These are phyloP conservation scores for Cabera pusaria DNA, from an alignment of 2,888 invertebrate genomes.

Conservation along the genomic window DNA sequence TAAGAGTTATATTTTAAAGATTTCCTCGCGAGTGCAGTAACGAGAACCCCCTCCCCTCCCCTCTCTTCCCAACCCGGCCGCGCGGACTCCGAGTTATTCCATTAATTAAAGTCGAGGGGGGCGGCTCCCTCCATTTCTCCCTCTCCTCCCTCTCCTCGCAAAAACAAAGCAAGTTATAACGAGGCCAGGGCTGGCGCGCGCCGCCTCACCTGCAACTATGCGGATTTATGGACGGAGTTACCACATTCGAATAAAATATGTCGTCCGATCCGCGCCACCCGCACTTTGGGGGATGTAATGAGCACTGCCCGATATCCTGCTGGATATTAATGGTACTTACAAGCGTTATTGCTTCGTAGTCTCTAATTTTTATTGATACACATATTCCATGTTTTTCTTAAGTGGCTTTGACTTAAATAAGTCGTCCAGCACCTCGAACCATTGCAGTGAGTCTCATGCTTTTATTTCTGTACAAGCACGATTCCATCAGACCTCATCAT, in stretches of 20 bases:
- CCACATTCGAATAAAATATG: conserved; percentile 22
- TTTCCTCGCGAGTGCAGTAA: conserved; percentile 41
- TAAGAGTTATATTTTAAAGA: conserved; percentile 55
- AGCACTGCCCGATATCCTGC: conserved; percentile 7
- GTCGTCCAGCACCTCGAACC: no score
- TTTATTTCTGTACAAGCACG: no score
- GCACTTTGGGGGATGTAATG: conserved; percentile 5
- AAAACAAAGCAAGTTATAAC: conserved; percentile 72
- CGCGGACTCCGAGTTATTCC: conserved; percentile 66
- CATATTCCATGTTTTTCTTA: no score
- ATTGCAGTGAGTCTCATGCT: no score
- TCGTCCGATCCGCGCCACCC: conserved; percentile 4
- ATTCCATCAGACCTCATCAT: no score
- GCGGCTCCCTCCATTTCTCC: conserved; percentile 36
- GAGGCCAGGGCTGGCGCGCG: conserved; percentile 46
- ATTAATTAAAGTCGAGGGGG: conserved; percentile 71
- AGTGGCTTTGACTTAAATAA: no score
- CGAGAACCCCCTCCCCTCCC: conserved; percentile 23
- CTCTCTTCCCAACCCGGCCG: conserved; percentile 32
- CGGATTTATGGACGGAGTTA: conserved; percentile 50
- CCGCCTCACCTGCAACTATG: conserved; percentile 33
- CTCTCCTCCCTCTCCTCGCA: conserved; percentile 35
- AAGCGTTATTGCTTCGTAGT: no score
- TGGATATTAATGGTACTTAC: no score
- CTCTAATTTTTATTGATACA: no score